A percentile compares a stretch with the other conserved stretches of the same genome.
Conservation (phyloP, 2,113 vertebrate species). For the Saccopteryx leptura region DNA sequence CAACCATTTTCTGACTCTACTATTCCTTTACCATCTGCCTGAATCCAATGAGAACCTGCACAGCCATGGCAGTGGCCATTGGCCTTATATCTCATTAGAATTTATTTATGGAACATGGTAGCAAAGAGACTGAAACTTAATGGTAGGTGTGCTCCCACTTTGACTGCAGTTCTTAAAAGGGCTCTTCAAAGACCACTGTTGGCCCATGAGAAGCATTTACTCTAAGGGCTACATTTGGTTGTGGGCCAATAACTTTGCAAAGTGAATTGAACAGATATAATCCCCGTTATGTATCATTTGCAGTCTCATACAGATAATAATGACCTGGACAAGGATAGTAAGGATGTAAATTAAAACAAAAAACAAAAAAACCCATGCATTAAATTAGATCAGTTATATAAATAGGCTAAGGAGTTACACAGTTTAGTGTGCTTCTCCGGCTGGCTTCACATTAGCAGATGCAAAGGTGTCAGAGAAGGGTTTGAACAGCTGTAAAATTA, state of each 20-base stretch:
- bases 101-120: background rate
- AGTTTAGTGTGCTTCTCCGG: background rate
- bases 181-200: background rate
- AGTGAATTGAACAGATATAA: background rate
- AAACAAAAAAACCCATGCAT: background rate
- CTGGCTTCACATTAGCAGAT: background rate
- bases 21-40: too few relatives aligned
- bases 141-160: background rate
- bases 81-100: background rate
- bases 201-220: background rate
- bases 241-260: background rate
- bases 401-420: background rate
- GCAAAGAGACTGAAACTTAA: background rate
- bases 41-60: too few relatives aligned
- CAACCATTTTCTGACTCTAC: too few relatives aligned
- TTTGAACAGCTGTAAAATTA: background rate
- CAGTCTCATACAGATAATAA: background rate
- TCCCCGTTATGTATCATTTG: background rate
- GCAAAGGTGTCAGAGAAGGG: background rate
- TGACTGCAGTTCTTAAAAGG: background rate
- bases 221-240: background rate
- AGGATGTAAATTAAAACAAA: background rate
- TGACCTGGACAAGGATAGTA: background rate
- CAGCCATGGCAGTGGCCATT: too few relatives aligned
- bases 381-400: background rate